Evolutionary conservation across 2,888 invertebrate species (phyloP).

Genomic region (Ornithoptera alexandrae): DNA sequence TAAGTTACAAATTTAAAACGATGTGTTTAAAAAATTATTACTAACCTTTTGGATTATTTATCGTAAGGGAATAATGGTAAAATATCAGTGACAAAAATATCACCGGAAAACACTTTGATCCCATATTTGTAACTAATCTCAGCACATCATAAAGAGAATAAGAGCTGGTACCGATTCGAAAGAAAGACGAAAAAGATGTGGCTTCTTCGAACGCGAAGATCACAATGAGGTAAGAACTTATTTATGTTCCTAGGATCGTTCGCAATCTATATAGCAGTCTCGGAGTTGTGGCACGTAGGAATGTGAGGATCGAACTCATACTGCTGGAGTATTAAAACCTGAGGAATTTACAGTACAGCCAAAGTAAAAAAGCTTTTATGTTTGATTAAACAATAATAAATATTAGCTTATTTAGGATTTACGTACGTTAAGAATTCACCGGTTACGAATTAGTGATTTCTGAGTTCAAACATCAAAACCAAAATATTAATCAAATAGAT

Average conservation of each 20-base stretch:
- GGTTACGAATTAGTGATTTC: too few species aligned
- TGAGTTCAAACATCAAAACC: too few species aligned
- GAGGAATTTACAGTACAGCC: constrained; percentile 23
- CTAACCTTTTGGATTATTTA: constrained; percentile 51
- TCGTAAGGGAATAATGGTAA: constrained; percentile 50
- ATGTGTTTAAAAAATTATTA: constrained; percentile 9
- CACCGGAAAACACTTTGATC: constrained; percentile 43
- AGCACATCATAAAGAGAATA: constrained; percentile 10
- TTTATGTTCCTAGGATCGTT: constrained; percentile 12
- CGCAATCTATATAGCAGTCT: constrained; percentile 8
- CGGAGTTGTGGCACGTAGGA: constrained; percentile 13
- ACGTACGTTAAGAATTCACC: too few species aligned
- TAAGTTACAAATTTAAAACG: not conserved
- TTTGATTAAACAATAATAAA: not conserved
- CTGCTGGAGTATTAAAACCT: constrained; percentile 13
- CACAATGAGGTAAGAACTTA: constrained; percentile 39
- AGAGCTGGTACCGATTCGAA: not conserved
- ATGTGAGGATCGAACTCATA: constrained; percentile 23
- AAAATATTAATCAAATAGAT: too few species aligned
- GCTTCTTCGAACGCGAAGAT: constrained; percentile 32
- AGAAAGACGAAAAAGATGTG: constrained; percentile 25
- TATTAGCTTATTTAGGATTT: too few species aligned
- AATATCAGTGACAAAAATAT: constrained; percentile 50
- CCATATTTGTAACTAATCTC: constrained; percentile 42
- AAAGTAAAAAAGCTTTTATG: not conserved